Percentiles rank a stretch among this genome's conserved stretches.
Conservation (phyloP, 2,888 invertebrate genomes). For the Microctonus hyperodae region DNA sequence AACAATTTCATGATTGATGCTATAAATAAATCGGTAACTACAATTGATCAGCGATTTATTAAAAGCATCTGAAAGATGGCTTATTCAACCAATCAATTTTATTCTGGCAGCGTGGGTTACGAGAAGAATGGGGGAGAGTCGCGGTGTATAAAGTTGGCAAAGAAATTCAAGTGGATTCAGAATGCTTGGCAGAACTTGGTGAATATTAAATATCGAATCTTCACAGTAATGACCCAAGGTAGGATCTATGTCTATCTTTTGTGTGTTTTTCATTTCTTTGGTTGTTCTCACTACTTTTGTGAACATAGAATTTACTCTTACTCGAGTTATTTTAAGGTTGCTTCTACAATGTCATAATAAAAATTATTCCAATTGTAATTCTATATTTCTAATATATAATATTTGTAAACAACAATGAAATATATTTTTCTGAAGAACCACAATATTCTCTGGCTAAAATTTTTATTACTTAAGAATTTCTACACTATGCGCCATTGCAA, state of each 20-base stretch:
- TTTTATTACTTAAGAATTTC: not conserved
- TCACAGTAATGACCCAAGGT: not conserved
- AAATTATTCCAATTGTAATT: not conserved
- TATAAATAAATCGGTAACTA: not conserved
- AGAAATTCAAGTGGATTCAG: not conserved
- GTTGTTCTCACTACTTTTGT: not conserved
- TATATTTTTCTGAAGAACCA: not conserved
- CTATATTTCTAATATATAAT: not conserved
- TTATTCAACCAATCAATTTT: not conserved
- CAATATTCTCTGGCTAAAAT: not conserved
- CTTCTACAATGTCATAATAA: not conserved
- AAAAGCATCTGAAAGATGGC: not conserved
- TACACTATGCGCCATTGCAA: not conserved
- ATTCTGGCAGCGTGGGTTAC: not conserved
- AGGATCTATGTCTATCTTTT: not conserved
- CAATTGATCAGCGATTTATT: conserved; percentile 10
- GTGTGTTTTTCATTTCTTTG: not conserved
- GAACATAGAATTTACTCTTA: not conserved
- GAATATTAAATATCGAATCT: conserved; percentile 11
- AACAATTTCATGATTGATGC: not conserved
- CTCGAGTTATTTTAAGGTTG: not conserved
- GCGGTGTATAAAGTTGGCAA: not conserved
- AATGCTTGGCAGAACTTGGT: not conserved
- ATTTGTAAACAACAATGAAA: not conserved
- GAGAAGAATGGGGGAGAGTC: not conserved